Conservation (phyloP, 2,888 invertebrate species). For the Diarsia mendica region DNA sequence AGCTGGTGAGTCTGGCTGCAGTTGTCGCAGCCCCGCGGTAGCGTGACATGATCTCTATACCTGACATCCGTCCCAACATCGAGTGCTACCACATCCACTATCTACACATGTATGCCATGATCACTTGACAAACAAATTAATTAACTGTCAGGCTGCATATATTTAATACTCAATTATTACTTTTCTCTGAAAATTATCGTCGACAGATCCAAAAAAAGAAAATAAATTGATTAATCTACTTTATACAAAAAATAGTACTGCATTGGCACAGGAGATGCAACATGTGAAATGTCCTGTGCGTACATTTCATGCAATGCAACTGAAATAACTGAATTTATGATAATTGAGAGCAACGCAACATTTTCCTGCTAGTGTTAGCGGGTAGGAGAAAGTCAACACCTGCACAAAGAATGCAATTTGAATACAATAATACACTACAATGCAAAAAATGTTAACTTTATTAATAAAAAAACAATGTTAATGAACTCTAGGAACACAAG, state of each 20-base stretch:
- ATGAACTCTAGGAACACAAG: slow-evolving; percentile 81
- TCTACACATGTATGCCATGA: slow-evolving; percentile 83
- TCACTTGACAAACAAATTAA: slow-evolving; percentile 84
- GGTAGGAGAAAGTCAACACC: slow-evolving; percentile 89
- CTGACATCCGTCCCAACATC: slow-evolving; percentile 64
- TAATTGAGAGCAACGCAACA: slow-evolving; percentile 88
- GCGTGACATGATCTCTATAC: slow-evolving; percentile 60
- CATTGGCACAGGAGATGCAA: slow-evolving; percentile 81
- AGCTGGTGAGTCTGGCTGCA: slow-evolving; percentile 69
- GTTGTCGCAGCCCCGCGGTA: slow-evolving; percentile 63
- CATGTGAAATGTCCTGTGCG: slow-evolving; percentile 80
- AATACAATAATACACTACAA: slow-evolving; percentile 88
- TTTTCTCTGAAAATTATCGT: slow-evolving; percentile 63
- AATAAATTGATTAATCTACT: slow-evolving; percentile 65
- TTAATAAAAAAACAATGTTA: slow-evolving; percentile 85
- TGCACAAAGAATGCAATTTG: slow-evolving; percentile 89
- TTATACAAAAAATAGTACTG: slow-evolving; percentile 70
- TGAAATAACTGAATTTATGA: slow-evolving; percentile 78
- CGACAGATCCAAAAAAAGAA: slow-evolving; percentile 63
- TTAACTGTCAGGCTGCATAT: slow-evolving; percentile 78
- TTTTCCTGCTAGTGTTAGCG: slow-evolving; percentile 90
- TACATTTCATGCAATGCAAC: slow-evolving; percentile 84
- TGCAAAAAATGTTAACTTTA: slow-evolving; percentile 85
- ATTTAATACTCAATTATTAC: slow-evolving; percentile 60
- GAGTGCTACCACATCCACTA: slow-evolving; percentile 87